Conservation (phyloP, 2,113 vertebrate genomes). For the Pogona vitticeps region DNA sequence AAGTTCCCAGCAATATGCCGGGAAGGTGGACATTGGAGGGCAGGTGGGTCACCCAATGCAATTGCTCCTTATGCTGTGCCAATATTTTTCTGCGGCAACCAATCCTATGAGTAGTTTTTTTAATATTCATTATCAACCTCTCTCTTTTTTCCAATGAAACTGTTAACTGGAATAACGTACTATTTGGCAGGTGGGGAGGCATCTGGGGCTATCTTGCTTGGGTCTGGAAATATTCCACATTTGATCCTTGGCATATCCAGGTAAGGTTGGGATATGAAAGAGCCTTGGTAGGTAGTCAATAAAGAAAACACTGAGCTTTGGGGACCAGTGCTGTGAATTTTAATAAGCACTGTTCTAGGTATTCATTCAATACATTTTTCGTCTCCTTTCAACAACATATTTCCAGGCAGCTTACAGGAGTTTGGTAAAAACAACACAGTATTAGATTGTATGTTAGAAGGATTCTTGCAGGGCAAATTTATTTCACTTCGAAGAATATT, state of each 20-base stretch:
- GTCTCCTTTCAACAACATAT: background rate
- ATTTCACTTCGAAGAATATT: background rate
- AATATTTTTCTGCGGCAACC: too few species aligned
- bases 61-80: too few species aligned
- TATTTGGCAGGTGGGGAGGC: too few species aligned
- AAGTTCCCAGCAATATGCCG: too few species aligned
- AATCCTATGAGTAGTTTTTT: too few species aligned
- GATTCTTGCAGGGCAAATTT: background rate
- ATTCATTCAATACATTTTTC: background rate
- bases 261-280: background rate
- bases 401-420: background rate
- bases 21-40: too few species aligned
- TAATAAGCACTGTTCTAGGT: background rate
- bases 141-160: background rate
- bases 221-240: background rate
- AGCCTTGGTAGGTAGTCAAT: too few species aligned
- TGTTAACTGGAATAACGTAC: background rate
- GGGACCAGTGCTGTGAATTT: background rate
- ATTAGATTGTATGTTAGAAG: background rate
- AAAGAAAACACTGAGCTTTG: background rate
- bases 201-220: too few species aligned
- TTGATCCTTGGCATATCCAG: background rate
- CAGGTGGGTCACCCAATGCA: too few species aligned
- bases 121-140: too few species aligned
- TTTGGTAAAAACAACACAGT: background rate